A percentile compares a stretch with the other conserved stretches of the same genome.
phyloP scores from a whole-genome alignment of 2,797 vertebrate species.

The Myotis vivesi region DNA sequence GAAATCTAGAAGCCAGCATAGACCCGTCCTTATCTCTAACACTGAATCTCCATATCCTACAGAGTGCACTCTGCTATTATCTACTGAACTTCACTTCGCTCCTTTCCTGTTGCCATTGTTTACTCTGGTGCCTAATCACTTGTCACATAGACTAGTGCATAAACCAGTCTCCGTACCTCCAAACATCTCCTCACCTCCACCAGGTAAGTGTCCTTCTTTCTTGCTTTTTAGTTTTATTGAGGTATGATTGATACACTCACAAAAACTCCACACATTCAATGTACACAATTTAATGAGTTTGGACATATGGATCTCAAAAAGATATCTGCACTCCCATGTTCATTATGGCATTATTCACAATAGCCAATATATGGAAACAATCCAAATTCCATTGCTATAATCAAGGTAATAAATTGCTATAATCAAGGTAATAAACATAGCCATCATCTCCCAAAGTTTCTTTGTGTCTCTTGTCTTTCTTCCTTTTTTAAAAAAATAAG shows the following conservation, averaged over 20 bases:
- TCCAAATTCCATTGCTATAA: too few relatives aligned
- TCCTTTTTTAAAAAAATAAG: too few relatives aligned
- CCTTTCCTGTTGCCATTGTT: background rate
- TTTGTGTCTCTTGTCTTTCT: background rate
- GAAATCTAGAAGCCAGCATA: background rate
- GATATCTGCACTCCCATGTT: too few relatives aligned
- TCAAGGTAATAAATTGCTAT: background rate
- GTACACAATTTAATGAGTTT: background rate
- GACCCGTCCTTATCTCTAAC: background rate
- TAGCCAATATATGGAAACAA: too few relatives aligned
- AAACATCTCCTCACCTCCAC: background rate
- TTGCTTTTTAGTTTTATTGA: background rate
- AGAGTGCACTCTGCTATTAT: background rate
- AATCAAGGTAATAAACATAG: background rate
- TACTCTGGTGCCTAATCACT: background rate
- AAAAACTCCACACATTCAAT: background rate
- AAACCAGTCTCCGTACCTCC: background rate
- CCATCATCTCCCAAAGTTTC: background rate
- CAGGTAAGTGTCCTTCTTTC: background rate
- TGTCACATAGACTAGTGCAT: background rate
- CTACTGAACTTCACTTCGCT: background rate
- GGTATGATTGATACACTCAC: background rate
- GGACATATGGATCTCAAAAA: background rate
- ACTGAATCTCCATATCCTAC: too few relatives aligned
- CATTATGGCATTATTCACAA: too few relatives aligned